phyloP scores from a whole-genome alignment of 2,797 vertebrate species.

The Typhlichthys subterraneus region DNA sequence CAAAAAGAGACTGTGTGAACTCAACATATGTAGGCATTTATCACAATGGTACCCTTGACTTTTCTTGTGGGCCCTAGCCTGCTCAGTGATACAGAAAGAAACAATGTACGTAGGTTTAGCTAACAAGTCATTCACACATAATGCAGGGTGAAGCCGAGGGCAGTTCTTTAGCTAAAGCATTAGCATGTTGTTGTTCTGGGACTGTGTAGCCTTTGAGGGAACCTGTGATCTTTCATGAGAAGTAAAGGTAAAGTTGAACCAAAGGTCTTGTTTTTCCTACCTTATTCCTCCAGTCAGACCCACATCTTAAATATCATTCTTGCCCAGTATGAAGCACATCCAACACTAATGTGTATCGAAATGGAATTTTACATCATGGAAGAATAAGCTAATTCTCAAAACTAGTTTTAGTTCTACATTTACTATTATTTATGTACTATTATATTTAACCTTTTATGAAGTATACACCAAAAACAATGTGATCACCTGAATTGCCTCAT shows the following conservation, averaged over 20 bases:
- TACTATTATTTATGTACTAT: no score
- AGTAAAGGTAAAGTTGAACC: slow-evolving; percentile 45
- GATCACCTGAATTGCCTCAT: no score
- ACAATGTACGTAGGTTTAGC: slow-evolving; percentile 33
- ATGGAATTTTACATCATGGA: no score
- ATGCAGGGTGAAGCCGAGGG: slow-evolving; percentile 31
- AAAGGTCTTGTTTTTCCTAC: slow-evolving; percentile 33
- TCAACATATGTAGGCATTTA: slow-evolving; percentile 31
- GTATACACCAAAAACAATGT: no score
- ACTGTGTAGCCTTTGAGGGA: slow-evolving; percentile 10
- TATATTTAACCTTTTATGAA: no score
- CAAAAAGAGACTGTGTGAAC: slow-evolving; percentile 28
- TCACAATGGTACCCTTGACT: slow-evolving; percentile 43
- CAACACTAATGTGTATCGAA: no score
- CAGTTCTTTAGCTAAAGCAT: slow-evolving; percentile 41
- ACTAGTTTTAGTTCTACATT: no score
- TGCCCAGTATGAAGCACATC: no score
- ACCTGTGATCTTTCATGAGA: slow-evolving; percentile 47
- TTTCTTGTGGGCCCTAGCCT: slow-evolving; percentile 18
- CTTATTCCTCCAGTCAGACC: slow-evolving; percentile 39
- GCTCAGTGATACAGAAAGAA: slow-evolving; percentile 28
- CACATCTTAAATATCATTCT: slow-evolving; percentile 22
- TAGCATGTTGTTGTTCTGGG: slow-evolving; percentile 4
- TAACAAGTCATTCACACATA: slow-evolving; percentile 52
- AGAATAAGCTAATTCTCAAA: no score